A percentile compares a stretch with the other conserved stretches of the same genome.
Conservation (phyloP, 2,888 invertebrate species). For the Parnassius glacialis region DNA sequence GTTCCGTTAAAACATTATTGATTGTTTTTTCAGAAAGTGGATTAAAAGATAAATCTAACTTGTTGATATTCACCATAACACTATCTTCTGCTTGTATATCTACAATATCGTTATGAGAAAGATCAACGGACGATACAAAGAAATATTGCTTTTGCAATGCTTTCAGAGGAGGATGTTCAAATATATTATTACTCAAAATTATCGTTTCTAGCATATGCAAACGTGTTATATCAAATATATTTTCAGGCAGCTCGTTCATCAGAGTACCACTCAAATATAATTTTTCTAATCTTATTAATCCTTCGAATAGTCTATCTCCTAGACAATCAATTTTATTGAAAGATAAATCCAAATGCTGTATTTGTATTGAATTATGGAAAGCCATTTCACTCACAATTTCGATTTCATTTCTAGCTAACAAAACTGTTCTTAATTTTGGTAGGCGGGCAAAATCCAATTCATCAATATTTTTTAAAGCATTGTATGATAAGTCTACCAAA, state of each 20-base stretch:
- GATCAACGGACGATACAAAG: constrained; percentile 88
- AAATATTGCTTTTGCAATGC: constrained; percentile 92
- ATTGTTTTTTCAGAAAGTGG: constrained; percentile 88
- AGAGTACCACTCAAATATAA: constrained; percentile 88
- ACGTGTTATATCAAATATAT: constrained; percentile 89
- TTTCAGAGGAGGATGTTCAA: constrained; percentile 89
- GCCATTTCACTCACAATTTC: constrained; percentile 92
- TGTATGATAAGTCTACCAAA: constrained; percentile 87
- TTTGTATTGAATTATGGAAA: constrained; percentile 94
- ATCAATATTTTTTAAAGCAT: constrained; percentile 88
- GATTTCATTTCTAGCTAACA: constrained; percentile 88
- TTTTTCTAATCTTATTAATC: constrained; percentile 87
- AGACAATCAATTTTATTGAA: constrained; percentile 88
- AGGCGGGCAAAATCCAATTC: constrained; percentile 93
- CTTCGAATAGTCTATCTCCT: constrained; percentile 91
- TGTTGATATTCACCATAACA: constrained; percentile 92
- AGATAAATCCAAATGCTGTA: constrained; percentile 89
- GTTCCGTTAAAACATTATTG: constrained; percentile 89
- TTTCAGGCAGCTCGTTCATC: constrained; percentile 88
- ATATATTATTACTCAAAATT: constrained; percentile 87
- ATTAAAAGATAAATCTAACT: constrained; percentile 92
- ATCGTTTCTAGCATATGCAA: constrained; percentile 91
- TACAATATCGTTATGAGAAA: constrained; percentile 88
- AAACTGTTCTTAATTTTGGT: constrained; percentile 85
- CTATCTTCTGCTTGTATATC: constrained; percentile 92